Conservation (phyloP, 2,888 invertebrate genomes). For the Amphipyra berbera region DNA sequence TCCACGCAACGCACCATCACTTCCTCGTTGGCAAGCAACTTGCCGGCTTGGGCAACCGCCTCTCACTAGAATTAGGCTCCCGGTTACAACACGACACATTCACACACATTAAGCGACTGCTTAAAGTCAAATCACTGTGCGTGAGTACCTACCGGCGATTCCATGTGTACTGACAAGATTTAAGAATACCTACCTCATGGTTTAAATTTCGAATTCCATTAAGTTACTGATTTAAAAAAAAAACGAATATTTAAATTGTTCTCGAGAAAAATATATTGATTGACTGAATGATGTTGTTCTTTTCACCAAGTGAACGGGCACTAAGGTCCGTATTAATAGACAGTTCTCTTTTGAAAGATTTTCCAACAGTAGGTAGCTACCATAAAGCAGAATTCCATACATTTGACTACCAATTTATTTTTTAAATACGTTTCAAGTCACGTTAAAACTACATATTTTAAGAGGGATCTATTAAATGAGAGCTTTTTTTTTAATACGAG, state of each 20-base stretch:
- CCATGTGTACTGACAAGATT: conserved; percentile 11
- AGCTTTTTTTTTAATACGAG: no score
- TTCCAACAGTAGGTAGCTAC: no score
- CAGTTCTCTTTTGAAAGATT: no score
- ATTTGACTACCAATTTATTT: no score
- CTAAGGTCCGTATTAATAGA: no score
- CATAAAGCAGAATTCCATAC: no score
- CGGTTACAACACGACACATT: conserved; percentile 73
- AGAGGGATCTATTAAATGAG: no score
- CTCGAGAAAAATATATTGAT: conserved; percentile 4
- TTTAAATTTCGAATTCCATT: conserved; percentile 32
- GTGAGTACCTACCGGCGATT: conserved; percentile 19
- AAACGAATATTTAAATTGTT: conserved; percentile 26
- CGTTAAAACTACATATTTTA: no score
- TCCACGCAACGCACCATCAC: conserved; percentile 80
- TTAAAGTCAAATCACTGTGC: conserved; percentile 28
- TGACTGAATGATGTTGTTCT: neutral
- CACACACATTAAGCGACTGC: conserved; percentile 53
- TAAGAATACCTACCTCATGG: conserved; percentile 13
- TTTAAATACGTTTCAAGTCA: no score
- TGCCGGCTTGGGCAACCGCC: conserved; percentile 79
- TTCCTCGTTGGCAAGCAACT: conserved; percentile 83
- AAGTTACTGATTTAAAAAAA: conserved; percentile 16
- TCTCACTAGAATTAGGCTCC: conserved; percentile 85
- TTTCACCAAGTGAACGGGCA: no score